Evolutionary conservation across 2,888 invertebrate species (phyloP).

Genomic region (Melipona beecheii): DNA sequence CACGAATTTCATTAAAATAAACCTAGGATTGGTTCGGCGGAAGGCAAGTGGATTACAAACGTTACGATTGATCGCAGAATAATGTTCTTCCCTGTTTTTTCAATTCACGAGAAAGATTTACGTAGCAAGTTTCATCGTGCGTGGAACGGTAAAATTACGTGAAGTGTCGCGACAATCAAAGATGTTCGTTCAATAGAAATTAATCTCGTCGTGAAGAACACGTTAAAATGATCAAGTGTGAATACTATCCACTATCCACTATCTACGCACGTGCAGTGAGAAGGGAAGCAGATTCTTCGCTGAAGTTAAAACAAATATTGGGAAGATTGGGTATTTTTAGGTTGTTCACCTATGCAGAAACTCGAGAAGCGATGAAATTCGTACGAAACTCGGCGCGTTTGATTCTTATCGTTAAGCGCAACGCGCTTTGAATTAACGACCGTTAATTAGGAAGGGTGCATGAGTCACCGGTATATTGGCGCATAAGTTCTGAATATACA

Average conservation of each 20-base stretch:
- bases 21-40: slow-evolving; percentile 9
- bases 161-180: neutral
- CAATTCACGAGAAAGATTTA: neutral
- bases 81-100: slow-evolving; percentile 12
- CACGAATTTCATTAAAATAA: neutral
- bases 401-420: slow-evolving; percentile 29
- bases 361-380: neutral
- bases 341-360: slow-evolving; percentile 11
- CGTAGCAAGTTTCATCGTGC: neutral
- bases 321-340: neutral
- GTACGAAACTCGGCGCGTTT: neutral
- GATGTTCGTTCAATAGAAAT: slow-evolving; percentile 4
- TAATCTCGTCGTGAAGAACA: slow-evolving; percentile 14
- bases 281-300: slow-evolving; percentile 8
- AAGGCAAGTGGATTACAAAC: neutral
- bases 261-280: slow-evolving; percentile 1
- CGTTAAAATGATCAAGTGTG: slow-evolving; percentile 9
- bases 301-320: neutral
- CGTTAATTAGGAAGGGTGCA: slow-evolving; percentile 22
- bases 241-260: slow-evolving; percentile 27
- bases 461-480: slow-evolving; percentile 22
- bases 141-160: neutral
- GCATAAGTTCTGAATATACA: slow-evolving; percentile 13
- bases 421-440: slow-evolving; percentile 34
- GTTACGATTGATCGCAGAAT: neutral